These are phyloP conservation scores for Tenebrosternarchus preto DNA, from an alignment of 2,113 vertebrate species.

Conservation along the genomic window DNA sequence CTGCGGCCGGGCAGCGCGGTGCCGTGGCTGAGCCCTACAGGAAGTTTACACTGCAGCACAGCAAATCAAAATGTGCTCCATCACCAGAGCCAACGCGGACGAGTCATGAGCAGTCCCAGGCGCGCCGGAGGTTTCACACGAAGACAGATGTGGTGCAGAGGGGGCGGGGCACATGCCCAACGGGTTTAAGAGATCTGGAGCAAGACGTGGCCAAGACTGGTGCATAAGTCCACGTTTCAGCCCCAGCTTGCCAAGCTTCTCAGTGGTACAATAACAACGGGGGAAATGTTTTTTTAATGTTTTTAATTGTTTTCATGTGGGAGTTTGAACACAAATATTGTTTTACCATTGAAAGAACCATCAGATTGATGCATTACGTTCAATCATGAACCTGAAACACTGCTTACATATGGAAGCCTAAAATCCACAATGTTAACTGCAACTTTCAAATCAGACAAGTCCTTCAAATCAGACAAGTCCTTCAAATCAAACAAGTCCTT, in stretches of 20 bases:
- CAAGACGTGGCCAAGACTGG: conserved; percentile 29
- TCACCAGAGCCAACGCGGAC: conserved; percentile 65
- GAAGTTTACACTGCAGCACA: conserved; percentile 71
- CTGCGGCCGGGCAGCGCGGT: conserved; percentile 57
- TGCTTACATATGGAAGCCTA: conserved; percentile 51
- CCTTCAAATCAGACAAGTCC: conserved; percentile 52
- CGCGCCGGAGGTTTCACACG: conserved; percentile 62
- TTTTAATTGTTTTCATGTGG: conserved; percentile 65
- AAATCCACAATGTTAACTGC: conserved; percentile 55
- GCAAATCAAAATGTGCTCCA: conserved; percentile 74
- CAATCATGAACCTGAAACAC: conserved; percentile 55
- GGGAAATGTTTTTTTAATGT: conserved; percentile 46
- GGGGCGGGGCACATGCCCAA: conserved; percentile 49
- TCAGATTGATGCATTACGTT: conserved; percentile 50
- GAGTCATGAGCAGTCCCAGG: conserved; percentile 59
- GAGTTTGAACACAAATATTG: conserved; percentile 49
- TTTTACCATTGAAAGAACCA: conserved; percentile 53
- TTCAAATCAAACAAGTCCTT: conserved; percentile 56
- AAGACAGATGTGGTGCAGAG: conserved; percentile 66
- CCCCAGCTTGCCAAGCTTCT: conserved; percentile 34
- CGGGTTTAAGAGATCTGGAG: conserved; percentile 41
- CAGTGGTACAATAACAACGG: conserved; percentile 41
- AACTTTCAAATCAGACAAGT: conserved; percentile 55
- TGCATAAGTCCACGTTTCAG: conserved; percentile 52
- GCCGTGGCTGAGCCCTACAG: conserved; percentile 69